A percentile compares a stretch with the other conserved stretches of the same genome.
phyloP scores from a whole-genome alignment of 1,140 invertebrate genomes.

The Oppia nitens region DNA sequence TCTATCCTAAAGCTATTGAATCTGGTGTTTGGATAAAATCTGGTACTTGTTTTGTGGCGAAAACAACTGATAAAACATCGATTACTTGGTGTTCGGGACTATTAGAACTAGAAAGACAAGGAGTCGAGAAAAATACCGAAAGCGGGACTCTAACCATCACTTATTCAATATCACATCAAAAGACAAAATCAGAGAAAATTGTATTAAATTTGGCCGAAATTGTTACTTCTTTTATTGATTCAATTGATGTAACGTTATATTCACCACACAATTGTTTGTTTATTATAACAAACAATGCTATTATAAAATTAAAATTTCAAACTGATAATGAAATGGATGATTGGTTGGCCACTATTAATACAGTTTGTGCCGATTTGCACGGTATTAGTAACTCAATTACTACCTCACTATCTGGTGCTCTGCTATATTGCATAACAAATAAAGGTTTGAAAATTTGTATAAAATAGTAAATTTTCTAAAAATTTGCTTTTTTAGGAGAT shows the following conservation, averaged over 20 bases:
- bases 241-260: background rate
- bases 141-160: constrained; percentile 52
- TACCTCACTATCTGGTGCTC: background rate
- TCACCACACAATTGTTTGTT: background rate
- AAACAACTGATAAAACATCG: constrained; percentile 15
- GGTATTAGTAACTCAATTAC: constrained; percentile 25
- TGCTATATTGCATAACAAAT: background rate
- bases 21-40: constrained; percentile 62
- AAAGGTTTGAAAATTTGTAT: too few species aligned
- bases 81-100: constrained; percentile 46
- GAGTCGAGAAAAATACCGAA: constrained; percentile 38
- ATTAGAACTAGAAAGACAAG: constrained; percentile 62
- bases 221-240: background rate
- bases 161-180: background rate
- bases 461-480: too few species aligned
- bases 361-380: constrained; percentile 45
- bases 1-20: constrained; percentile 55
- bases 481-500: background rate
- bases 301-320: constrained; percentile 44
- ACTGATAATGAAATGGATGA: constrained; percentile 67
- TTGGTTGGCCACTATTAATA: constrained; percentile 36
- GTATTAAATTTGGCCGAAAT: background rate
- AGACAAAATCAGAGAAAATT: constrained; percentile 9
- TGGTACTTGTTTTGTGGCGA: constrained; percentile 46
- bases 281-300: background rate